Evolutionary conservation across 2,113 vertebrate species (phyloP), one percentile per base, ranked within the genome.

Genomic region (Spermophilus dauricus): DNA sequence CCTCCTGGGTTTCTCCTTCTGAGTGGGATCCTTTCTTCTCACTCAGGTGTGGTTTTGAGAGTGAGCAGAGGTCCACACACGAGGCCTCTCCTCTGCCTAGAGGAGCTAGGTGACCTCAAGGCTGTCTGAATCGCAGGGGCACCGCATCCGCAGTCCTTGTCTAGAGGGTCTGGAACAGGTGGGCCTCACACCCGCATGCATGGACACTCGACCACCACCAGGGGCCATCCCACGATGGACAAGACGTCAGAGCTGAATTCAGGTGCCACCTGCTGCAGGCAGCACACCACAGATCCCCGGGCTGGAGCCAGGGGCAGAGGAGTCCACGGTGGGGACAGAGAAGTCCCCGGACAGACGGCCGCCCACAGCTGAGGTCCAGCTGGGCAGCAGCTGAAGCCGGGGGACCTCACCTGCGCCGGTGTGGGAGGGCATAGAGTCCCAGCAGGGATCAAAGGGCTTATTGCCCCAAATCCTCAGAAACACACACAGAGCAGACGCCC

Each of bases 61-160:
- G 37, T 18, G 69, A 22, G 28, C 67, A 67, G 70, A 67, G 30
- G 22, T 30, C 61, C 10, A 20, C 11, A 6, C 42, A 30, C 24
- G 13, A 45, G 42, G 42, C 6, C 42, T 45, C 42, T 8, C 42
- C 42, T 45, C 42, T 45, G 42, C 42, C 6, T 45, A 6, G 42
- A 8, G 42, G 45, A 9, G 39, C 8, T 8, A 45, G 45, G 45
- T 45, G 45, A 45, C 45, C 45, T 45, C 45, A 45, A 45, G 45
- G 10, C 30, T 20, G 51, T 75, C 77, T 53, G 77, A 22, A 34
- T 51, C 13, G 12, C 42, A 26, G 32, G 18, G 4, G 32, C 5
- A 28, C 56, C 26, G n/a, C 0, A 12, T 17, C 17, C 0, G 4
- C 0, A 4, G 13, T 42, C 10, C n/a, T 63, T n/a, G 18, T n/a